These are phyloP conservation scores for Lutraria lutraria DNA, from an alignment of 2,888 invertebrate species.

Conservation along the genomic window DNA sequence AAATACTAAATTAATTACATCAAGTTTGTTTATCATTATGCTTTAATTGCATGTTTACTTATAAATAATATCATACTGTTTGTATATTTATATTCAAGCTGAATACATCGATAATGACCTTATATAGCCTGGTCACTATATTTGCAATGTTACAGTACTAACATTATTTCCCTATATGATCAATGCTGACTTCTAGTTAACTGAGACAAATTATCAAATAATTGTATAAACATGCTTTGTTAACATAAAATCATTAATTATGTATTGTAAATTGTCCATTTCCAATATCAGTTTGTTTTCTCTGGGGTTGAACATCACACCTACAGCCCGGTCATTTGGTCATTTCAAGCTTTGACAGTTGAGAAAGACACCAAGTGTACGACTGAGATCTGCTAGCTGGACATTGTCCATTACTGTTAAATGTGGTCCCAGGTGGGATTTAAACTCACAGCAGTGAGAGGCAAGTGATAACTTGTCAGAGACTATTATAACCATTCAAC, in stretches of 20 bases:
- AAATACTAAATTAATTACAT: not conserved
- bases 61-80: not conserved
- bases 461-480: no score
- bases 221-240: not conserved
- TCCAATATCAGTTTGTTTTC: no score
- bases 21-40: not conserved
- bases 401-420: no score
- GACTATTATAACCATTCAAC: no score
- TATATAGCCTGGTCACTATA: not conserved
- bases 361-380: no score
- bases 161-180: constrained; percentile 3
- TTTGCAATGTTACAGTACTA: constrained; percentile 1
- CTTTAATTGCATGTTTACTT: not conserved
- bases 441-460: no score
- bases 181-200: not conserved
- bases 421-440: no score
- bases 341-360: no score
- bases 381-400: no score
- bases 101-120: not conserved
- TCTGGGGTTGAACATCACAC: no score
- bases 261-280: not conserved
- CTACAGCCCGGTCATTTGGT: no score
- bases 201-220: not conserved
- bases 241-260: not conserved
- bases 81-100: not conserved